Evolutionary conservation across 2,888 invertebrate genomes (phyloP), one percentile per base, ranked within the genome.

Genomic region (Malthinus seriepunctatus): DNA sequence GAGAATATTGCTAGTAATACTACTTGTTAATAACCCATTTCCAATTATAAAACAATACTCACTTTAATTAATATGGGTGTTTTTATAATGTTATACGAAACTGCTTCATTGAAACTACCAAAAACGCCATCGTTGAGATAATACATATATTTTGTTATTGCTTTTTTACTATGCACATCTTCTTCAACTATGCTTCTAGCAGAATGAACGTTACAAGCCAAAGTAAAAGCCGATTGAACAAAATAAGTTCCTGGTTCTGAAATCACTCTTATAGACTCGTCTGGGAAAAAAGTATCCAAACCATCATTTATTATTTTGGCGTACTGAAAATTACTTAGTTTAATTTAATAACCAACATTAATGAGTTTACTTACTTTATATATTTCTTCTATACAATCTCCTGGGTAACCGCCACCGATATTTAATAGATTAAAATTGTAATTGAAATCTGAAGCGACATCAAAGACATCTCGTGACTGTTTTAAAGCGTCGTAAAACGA

Each of bases 91-190:
- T 73, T 93, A n/a, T 38, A 23, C 8, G 14, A 97, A 33, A 98
- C 83, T 69, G 96, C 85, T 81, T 95, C 95, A 83, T 97, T 98
- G 85, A 99, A 99, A 56, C 96, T 96, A 54, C 97, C 97, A 79
- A 98, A 99, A 57, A 99, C 95, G 5, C 99, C 98, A 79, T 98
- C 98, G 80, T 98, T 98, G 73, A 98, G 89, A 82, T 95, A 98
- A 80, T 98, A 98, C 97, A 97, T 97, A 3, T 15, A 15, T 42
- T 42, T 42, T 15, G 76, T 73, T 7, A 76, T 55, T 37, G 44
- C 44, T 31, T 65, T 59, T 9, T 65, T 63, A 9, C 68, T 63
- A 32, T 67, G 67, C 1, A 63, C 50, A 49, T 68, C 64, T 32
- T 65, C 67, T 8, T 66, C 66, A 11, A 61, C 64, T 4, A 66